Evolutionary conservation across 2,888 invertebrate species (phyloP).

Genomic region (Lasioglossum marginatum): DNA sequence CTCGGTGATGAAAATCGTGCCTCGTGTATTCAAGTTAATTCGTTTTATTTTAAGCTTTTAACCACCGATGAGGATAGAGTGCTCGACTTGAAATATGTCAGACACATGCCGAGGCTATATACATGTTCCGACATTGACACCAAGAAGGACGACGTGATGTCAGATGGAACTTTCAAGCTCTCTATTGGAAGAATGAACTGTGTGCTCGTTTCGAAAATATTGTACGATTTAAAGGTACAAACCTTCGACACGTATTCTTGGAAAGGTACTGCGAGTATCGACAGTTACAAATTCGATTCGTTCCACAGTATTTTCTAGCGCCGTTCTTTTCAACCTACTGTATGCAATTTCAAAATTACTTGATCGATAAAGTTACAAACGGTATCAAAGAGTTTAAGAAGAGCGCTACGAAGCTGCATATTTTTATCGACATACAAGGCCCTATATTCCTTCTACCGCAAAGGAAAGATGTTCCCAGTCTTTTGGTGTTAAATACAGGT

Average conservation of each 20-base stretch:
- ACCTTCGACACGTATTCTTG: not conserved
- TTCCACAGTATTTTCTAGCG: conserved; percentile 86
- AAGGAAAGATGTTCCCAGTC: conserved; percentile 91
- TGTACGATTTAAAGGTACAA: conserved; percentile 88
- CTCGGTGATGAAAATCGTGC: not conserved
- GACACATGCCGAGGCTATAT: conserved; percentile 87
- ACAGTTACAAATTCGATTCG: conserved; percentile 4
- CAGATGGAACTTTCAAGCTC: conserved; percentile 90
- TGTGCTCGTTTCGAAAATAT: conserved; percentile 88
- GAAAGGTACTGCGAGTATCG: not conserved
- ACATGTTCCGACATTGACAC: conserved; percentile 85
- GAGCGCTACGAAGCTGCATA: conserved; percentile 86
- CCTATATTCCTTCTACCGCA: conserved; percentile 92
- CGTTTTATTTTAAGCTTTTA: conserved; percentile 86
- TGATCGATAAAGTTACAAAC: conserved; percentile 66
- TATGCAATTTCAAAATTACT: conserved; percentile 56
- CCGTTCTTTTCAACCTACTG: conserved; percentile 83
- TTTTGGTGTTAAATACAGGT: conserved; percentile 91
- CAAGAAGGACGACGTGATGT: conserved; percentile 86
- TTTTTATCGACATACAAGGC: conserved; percentile 89
- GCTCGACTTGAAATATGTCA: conserved; percentile 91
- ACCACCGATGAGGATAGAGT: conserved; percentile 93
- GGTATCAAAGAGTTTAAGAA: conserved; percentile 85
- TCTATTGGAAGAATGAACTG: conserved; percentile 90
- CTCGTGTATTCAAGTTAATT: not conserved